Base-by-base conservation (phyloP, 2,888 invertebrate species). In the Rhorus exstirpatorius region DNA sequence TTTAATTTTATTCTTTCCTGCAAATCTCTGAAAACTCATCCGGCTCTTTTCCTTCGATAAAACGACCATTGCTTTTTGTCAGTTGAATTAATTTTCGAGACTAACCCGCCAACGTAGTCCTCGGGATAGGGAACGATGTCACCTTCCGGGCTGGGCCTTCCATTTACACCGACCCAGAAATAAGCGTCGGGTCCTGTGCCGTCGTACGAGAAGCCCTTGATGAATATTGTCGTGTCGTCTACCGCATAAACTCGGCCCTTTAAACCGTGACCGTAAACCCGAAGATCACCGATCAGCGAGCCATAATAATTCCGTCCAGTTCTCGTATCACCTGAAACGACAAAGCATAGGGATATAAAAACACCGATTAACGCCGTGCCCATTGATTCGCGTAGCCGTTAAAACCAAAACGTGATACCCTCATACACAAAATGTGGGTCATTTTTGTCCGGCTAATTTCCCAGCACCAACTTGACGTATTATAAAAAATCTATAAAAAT, bases 81-180 rank as follows among this genome's bases (percentile, higher is more conserved):
- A 14, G 26, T 55, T 0, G 26, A 7, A 31, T 8, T n/a, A 14
- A 46, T 7, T 71, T 41, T 35, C 14, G 1, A 7, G 8, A 93
- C 95, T 95, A 93, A 97, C 98, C 96, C 95, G 91, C 96, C 96
- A 77, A 94, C 94, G 92, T 96, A 97, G 89, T 97, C 96, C 90
- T 97, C 97, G 35, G 97, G 97, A 92, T 97, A 97, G 19, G 98
- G 97, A 90, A 98, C 96, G 81, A 97, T 95, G 82, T 95, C 96
- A 79, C 98, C 98, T 68, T 96, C 96, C 19, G 97, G 97, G 86
- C 96, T 96, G 1, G 97, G 97, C 84, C 96, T 94, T 0, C 96
- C 94, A 2, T 96, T 95, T 89, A 96, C 97, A 12, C 98, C 98
- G 79, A 97, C 96, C 98, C 97, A 98, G 94, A 98, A 98, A 93